Conservation (phyloP, 2,888 invertebrate species). For the Crepidodera aurea region DNA sequence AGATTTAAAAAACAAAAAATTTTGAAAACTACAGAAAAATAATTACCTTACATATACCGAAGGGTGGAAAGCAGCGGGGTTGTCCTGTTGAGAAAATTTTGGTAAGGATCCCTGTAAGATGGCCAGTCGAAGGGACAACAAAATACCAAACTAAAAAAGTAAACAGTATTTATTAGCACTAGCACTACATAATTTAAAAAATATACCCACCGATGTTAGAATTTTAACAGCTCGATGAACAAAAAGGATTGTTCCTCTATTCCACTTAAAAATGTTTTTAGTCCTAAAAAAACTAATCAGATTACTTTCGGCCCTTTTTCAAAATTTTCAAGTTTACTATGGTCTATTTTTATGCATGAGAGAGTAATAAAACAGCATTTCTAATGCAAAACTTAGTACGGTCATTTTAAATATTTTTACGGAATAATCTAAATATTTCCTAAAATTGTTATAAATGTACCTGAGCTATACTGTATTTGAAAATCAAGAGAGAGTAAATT, state of each 20-base stretch:
- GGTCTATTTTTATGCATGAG: too few relatives aligned
- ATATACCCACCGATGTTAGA: constrained; percentile 56
- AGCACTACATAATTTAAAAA: background rate
- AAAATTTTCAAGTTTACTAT: too few relatives aligned
- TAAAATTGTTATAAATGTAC: too few relatives aligned
- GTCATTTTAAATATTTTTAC: too few relatives aligned
- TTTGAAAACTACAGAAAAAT: too few relatives aligned
- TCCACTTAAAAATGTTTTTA: constrained; percentile 62
- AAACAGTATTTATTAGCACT: background rate
- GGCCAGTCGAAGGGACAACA: constrained; percentile 73
- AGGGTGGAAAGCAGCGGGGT: constrained; percentile 85
- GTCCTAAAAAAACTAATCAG: constrained; percentile 27
- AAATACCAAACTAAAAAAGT: constrained; percentile 65
- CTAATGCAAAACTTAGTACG: too few relatives aligned
- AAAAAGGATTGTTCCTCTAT: constrained; percentile 67
- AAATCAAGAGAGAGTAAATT: too few relatives aligned
- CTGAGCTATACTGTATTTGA: too few relatives aligned
- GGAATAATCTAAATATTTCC: too few relatives aligned
- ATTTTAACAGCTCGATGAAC: constrained; percentile 69
- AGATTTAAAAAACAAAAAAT: too few relatives aligned
- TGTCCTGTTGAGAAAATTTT: constrained; percentile 84
- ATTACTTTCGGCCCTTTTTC: background rate
- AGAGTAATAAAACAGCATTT: too few relatives aligned
- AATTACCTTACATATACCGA: constrained; percentile 73
- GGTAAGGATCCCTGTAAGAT: constrained; percentile 81